A percentile compares a stretch with the other conserved stretches of the same genome.
These are phyloP conservation scores for Petrosia ficiformis DNA, from an alignment of 37 sponge, comb jelly and placozoan genomes.

Conservation along the genomic window DNA sequence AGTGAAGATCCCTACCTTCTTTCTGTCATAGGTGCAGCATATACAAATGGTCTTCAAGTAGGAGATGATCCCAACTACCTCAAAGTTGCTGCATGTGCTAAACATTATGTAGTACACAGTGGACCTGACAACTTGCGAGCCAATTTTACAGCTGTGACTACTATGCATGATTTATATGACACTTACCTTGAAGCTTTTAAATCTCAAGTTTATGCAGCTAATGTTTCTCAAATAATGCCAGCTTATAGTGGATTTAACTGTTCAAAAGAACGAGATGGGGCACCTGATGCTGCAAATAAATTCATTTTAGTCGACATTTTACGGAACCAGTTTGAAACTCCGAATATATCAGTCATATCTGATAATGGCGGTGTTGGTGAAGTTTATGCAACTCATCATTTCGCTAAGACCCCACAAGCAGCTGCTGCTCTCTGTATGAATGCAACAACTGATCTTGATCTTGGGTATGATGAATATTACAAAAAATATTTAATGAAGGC, in stretches of 20 bases:
- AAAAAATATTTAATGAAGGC: constrained; percentile 34
- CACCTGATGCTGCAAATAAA: constrained; percentile 71
- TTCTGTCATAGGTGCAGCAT: constrained; percentile 46
- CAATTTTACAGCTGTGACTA: constrained; percentile 39
- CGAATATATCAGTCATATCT: constrained; percentile 63
- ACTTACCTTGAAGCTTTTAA: constrained; percentile 75
- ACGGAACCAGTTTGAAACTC: constrained; percentile 51
- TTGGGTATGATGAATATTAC: constrained; percentile 59
- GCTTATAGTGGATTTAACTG: constrained; percentile 63
- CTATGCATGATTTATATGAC: constrained; percentile 69
- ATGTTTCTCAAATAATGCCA: constrained; percentile 73
- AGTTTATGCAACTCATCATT: constrained; percentile 43
- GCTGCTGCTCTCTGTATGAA: constrained; percentile 77
- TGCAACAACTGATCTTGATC: constrained; percentile 65
- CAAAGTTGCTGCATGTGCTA: constrained; percentile 70
- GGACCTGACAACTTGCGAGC: constrained; percentile 53
- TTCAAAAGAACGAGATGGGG: constrained; percentile 36
- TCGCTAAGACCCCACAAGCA: constrained; percentile 5
- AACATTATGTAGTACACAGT: constrained; percentile 74
- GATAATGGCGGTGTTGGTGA: constrained; percentile 55
- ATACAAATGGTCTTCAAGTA: constrained; percentile 59
- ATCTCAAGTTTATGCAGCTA: constrained; percentile 63
- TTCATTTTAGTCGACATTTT: constrained; percentile 58
- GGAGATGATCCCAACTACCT: constrained; percentile 49
- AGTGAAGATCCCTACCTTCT: constrained; percentile 71